These are phyloP conservation scores for Diadegma fenestrale DNA, from an alignment of 2,888 invertebrate species.

Conservation along the genomic window DNA sequence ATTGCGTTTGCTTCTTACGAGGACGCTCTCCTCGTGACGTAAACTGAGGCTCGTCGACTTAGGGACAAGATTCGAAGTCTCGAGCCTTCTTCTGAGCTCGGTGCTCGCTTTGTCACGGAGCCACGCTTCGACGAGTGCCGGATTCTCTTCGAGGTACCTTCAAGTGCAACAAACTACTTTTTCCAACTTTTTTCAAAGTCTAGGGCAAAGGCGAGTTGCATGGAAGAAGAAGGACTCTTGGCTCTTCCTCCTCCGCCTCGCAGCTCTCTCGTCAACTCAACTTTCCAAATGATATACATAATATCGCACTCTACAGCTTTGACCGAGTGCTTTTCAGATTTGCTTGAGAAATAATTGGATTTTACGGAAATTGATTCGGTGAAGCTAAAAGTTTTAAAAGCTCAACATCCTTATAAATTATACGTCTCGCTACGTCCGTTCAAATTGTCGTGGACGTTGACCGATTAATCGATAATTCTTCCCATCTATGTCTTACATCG, in stretches of 20 bases:
- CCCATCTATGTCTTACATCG: background rate
- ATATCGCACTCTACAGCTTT: slow-evolving; percentile 22
- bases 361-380: slow-evolving; percentile 12
- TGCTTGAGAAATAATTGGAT: slow-evolving; percentile 45
- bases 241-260: slow-evolving; percentile 17
- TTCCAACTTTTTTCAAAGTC: slow-evolving; percentile 38
- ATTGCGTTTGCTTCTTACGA: slow-evolving; percentile 86
- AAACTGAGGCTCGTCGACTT: slow-evolving; percentile 84
- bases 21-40: slow-evolving; percentile 79
- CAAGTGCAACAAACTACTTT: slow-evolving; percentile 39
- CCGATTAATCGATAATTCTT: slow-evolving; percentile 31
- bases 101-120: slow-evolving; percentile 90
- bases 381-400: slow-evolving; percentile 12
- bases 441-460: background rate
- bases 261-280: slow-evolving; percentile 24
- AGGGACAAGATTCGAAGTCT: slow-evolving; percentile 76
- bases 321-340: slow-evolving; percentile 18
- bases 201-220: slow-evolving; percentile 4
- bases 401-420: slow-evolving; percentile 14
- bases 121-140: slow-evolving; percentile 91
- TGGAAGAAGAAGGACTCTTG: slow-evolving; percentile 16
- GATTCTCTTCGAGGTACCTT: slow-evolving; percentile 87
- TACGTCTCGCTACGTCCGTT: background rate
- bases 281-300: slow-evolving; percentile 52
- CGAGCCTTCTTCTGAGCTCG: slow-evolving; percentile 88